phyloP scores from a whole-genome alignment of 2,113 vertebrate species.

The Cricetomys ansorgei region DNA sequence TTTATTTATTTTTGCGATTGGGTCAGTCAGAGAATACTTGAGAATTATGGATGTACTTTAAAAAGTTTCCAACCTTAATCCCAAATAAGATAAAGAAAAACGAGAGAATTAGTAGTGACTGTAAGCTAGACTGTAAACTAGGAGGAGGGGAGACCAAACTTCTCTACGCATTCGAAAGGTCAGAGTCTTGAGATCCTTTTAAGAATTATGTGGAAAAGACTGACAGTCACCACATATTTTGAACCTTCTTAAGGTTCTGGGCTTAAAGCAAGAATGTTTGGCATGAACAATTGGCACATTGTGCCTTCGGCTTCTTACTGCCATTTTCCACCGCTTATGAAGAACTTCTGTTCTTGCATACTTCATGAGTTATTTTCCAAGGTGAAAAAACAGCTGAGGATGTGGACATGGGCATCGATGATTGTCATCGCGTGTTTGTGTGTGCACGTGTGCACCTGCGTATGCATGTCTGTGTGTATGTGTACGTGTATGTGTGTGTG shows the following conservation, averaged over 20 bases:
- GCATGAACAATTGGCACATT: constrained; percentile 62
- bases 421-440: background rate
- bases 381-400: background rate
- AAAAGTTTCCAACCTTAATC: background rate
- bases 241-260: constrained; percentile 60
- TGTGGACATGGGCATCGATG: background rate
- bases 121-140: background rate
- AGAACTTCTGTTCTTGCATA: background rate
- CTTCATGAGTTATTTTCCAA: constrained; percentile 35
- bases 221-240: constrained; percentile 71
- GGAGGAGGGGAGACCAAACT: background rate
- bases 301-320: constrained; percentile 66
- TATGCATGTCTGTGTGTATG: no score
- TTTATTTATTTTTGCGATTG: constrained; percentile 24
- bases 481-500: background rate
- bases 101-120: background rate
- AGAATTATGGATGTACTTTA: background rate
- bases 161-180: constrained; percentile 61
- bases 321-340: constrained; percentile 69
- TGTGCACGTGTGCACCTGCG: background rate
- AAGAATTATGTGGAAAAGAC: constrained; percentile 73
- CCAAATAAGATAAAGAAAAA: constrained; percentile 13
- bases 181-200: constrained; percentile 61
- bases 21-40: background rate
- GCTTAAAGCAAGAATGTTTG: constrained; percentile 72